phyloP scores from a whole-genome alignment of 2,113 vertebrate species.

The Piliocolobus tephrosceles region DNA sequence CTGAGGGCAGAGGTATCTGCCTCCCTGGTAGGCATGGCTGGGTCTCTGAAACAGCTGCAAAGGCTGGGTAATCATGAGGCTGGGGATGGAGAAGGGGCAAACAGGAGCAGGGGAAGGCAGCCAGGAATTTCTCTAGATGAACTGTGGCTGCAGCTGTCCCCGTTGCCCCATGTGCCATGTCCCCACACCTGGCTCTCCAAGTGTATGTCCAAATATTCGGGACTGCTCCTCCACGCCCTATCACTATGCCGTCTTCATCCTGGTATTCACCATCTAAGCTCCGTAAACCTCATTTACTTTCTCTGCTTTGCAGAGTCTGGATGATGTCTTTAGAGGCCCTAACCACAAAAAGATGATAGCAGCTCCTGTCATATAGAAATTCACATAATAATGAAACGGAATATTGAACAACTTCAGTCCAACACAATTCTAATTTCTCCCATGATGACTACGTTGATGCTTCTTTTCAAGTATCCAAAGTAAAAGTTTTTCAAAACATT shows the following conservation, averaged over 20 bases:
- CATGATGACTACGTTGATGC: not conserved
- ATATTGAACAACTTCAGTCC: not conserved
- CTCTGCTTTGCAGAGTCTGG: not conserved
- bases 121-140: not conserved
- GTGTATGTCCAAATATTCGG: not conserved
- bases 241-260: not conserved
- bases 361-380: not conserved
- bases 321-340: not conserved
- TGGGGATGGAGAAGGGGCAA: not conserved
- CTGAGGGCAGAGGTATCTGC: not conserved
- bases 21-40: not conserved
- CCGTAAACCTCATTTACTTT: not conserved
- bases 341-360: not conserved
- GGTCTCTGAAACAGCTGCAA: not conserved
- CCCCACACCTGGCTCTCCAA: not conserved
- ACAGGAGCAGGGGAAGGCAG: not conserved
- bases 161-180: fast-evolving
- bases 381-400: not conserved
- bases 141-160: not conserved
- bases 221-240: no score
- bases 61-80: not conserved
- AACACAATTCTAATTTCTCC: not conserved
- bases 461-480: not conserved
- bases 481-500: not conserved
- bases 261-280: not conserved